Evolutionary conservation across 2,888 invertebrate genomes (phyloP), one percentile per base, ranked within the genome.

Genomic region (Empis stercorea): DNA sequence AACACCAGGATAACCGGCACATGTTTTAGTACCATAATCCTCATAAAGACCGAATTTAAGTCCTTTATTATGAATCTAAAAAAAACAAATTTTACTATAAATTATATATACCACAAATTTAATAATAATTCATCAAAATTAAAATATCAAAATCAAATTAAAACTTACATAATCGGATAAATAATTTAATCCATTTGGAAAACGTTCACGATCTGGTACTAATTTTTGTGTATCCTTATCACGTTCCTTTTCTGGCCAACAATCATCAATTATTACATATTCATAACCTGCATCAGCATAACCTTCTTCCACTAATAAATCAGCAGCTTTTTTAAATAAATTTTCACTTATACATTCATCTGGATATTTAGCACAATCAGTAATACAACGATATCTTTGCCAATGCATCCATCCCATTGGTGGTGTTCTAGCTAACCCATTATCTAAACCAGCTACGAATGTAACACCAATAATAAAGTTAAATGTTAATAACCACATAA

Each of bases 1-100:
- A 49, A 80, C 78, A 36, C 86, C 87, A 1, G 86, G 86, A 65
- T 81, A 87, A 1, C 84, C 84, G 5, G 74, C 84, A 62, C 87
- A 88, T 0, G 87, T 88, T 47, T 74, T 68, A 1, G 77, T 79
- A 3, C 87, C 87, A 65, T 79, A 84, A 62, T 87, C 85, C 59
- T 80, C 82, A 60, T 88, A 88, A 50, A 87, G 76, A 4, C 87
- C 87, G 61, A 87, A 80, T 62, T 84, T 82, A 7, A 88, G 66
- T 1, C 84, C 84, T 56, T 73, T 75, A 1, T 65, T 61, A 57
- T 86, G 86, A 46, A 86, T 71, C 84, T 83, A 56, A n/a, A 56
- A 20, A 7, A 39, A 10, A n/a, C n/a, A n/a, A n/a, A n/a, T n/a
- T n/a, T n/a, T n/a, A n/a, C n/a, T n/a, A n/a, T n/a, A n/a, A n/a